Evolutionary conservation across 2,888 invertebrate genomes (phyloP).

Genomic region (Eupithecia tripunctaria): DNA sequence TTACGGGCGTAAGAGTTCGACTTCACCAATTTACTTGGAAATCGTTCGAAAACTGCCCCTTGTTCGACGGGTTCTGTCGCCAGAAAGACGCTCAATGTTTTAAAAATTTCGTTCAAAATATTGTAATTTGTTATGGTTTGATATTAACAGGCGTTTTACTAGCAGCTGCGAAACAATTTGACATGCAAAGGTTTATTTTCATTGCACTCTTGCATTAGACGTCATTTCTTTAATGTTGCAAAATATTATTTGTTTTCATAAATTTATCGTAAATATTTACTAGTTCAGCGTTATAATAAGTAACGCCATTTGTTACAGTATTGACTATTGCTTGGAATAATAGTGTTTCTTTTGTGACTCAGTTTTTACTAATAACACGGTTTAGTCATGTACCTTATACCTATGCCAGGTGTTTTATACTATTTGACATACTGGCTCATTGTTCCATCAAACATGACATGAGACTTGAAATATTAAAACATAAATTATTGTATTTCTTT

Average conservation of each 20-base stretch:
- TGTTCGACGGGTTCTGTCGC: conserved; percentile 48
- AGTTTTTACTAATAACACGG: not conserved
- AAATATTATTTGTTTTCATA: conserved; percentile 11
- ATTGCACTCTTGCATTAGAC: conserved; percentile 12
- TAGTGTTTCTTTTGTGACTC: not conserved
- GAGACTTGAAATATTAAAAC: not conserved
- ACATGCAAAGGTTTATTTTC: conserved; percentile 11
- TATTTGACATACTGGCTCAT: not conserved
- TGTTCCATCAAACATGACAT: not conserved
- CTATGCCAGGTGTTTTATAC: not conserved
- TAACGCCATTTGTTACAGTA: not conserved
- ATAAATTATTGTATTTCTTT: not conserved
- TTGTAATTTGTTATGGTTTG: not conserved
- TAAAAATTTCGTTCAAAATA: not conserved
- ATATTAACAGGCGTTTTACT: not conserved
- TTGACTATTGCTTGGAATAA: not conserved
- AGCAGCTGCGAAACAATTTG: conserved; percentile 5
- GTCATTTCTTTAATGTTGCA: conserved; percentile 12
- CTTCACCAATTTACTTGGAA: conserved; percentile 51
- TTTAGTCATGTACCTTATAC: not conserved
- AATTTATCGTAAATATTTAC: conserved; percentile 13
- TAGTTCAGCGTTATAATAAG: not conserved
- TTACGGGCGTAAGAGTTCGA: conserved; percentile 33
- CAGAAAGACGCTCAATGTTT: conserved; percentile 20
- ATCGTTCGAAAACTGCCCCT: conserved; percentile 53